Percentiles rank a stretch among this genome's conserved stretches.
phyloP scores from a whole-genome alignment of 35 echinoderm and acorn worm species.

The Lytechinus pictus region DNA sequence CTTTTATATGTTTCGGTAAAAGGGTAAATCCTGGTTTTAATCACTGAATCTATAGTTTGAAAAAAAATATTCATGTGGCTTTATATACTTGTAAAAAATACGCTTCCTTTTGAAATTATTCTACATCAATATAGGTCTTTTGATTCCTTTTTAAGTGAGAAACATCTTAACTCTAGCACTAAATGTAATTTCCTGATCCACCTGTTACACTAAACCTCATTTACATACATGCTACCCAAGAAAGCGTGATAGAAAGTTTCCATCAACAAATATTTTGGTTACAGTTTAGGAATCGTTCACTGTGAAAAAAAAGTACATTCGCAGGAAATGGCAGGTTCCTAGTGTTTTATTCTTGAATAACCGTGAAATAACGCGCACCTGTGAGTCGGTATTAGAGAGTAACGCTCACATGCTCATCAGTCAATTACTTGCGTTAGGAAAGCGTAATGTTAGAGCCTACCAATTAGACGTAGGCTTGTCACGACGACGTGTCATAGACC shows the following conservation, averaged over 20 bases:
- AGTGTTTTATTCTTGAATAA: background rate
- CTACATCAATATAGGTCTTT: too few species aligned
- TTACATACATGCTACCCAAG: background rate
- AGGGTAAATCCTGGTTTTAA: too few species aligned
- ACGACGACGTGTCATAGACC: conserved; percentile 37
- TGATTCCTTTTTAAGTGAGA: too few species aligned
- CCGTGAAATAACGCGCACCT: background rate
- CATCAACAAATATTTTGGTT: background rate
- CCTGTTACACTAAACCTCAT: background rate
- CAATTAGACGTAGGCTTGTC: background rate
- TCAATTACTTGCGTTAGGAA: background rate
- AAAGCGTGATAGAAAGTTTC: conserved; percentile 3
- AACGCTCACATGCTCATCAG: conserved; percentile 16
- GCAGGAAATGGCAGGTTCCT: background rate
- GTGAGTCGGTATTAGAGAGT: background rate
- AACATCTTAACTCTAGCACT: background rate
- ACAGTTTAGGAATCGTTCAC: background rate
- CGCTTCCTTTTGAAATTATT: too few species aligned
- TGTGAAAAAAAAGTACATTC: background rate
- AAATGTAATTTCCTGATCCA: background rate
- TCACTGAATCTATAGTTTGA: too few species aligned
- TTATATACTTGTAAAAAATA: too few species aligned
- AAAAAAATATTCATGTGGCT: too few species aligned
- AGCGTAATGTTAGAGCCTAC: background rate
- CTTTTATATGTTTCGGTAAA: too few species aligned